phyloP scores from a whole-genome alignment of 2,797 vertebrate species.

The Crocidura indochinensis region DNA sequence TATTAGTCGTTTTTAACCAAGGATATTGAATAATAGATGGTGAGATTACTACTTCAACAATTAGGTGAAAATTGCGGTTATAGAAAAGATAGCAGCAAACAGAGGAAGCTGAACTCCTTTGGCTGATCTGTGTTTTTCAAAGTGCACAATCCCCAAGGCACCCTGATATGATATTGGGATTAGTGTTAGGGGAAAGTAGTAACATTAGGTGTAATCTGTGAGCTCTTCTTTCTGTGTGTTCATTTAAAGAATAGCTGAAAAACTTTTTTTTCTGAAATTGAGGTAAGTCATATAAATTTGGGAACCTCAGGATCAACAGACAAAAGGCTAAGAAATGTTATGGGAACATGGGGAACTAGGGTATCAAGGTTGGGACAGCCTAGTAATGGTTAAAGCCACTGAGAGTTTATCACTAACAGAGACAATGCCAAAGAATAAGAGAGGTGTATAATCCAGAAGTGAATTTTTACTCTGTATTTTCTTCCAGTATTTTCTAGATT shows the following conservation, averaged over 20 bases:
- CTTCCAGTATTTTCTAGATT: neutral
- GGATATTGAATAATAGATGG: neutral
- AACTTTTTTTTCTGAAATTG: too few species aligned
- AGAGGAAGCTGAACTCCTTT: neutral
- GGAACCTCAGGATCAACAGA: neutral
- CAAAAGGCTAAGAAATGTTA: neutral
- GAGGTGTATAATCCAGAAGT: too few species aligned
- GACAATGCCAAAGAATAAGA: neutral
- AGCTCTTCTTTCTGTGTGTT: too few species aligned
- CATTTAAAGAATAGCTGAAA: too few species aligned
- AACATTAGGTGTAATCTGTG: too few species aligned
- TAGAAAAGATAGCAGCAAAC: neutral
- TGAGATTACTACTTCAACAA: neutral
- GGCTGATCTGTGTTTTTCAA: too few species aligned
- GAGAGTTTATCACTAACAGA: neutral
- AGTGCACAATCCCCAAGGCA: too few species aligned
- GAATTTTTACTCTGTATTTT: rapidly evolving
- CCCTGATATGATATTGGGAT: too few species aligned
- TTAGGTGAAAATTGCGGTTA: too few species aligned
- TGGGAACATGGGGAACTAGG: neutral
- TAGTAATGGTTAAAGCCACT: neutral
- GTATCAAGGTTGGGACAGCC: neutral
- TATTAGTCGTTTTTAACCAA: neutral
- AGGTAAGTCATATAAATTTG: too few species aligned
- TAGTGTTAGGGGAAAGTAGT: neutral